Evolutionary conservation across 2,113 vertebrate species (phyloP), one percentile per base, ranked within the genome.

Genomic region (Otolemur garnettii): DNA sequence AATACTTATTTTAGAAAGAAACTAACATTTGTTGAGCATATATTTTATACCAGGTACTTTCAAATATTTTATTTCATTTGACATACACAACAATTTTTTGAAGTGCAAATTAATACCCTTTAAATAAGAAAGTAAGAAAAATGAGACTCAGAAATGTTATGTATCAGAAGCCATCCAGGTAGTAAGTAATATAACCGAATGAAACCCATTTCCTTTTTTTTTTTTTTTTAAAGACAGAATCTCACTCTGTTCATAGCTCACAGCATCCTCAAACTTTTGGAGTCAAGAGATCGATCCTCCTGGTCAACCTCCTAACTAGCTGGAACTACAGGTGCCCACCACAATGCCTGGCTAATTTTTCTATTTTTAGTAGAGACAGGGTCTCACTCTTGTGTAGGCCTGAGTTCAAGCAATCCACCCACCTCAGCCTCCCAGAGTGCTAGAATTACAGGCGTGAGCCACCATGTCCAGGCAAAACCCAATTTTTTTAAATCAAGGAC

Each of bases 11-110:
- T 74, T 93, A 8, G 5, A 30, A 55, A 84, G 24, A 82, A 80
- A 64, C 13, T 26, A 38, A 79, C 12, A 80, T 59, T 90, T 53
- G 83, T 84, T 83, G 18, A 96, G 15, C 4, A 28, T 79, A 2
- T 60, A 45, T 87, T 53, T 77, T 93, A 64, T 79, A 6, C 3
- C 4, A 64, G 24, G 5, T 5, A 88, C 21, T 68, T 96, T 94
- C 24, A 87, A 93, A 90, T 86, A 90, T 38, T 60, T 1, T 10
- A 59, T 88, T 94, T 95, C 30, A 82, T 64, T 22, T 80, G 72
- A 82, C 74, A 66, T 17, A 75, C n/a, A 68, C 12, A 83, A 87
- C 26, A 85, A 87, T 55, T 57, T 72, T 84, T 68, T 82, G 3
- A 96, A 69, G 4, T 85, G 4, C 42, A 81, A 94, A 82, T 72